Evolutionary conservation across 2,113 vertebrate genomes (phyloP), one percentile per base, ranked within the genome.

Genomic region (Callocephalon fimbriatum): DNA sequence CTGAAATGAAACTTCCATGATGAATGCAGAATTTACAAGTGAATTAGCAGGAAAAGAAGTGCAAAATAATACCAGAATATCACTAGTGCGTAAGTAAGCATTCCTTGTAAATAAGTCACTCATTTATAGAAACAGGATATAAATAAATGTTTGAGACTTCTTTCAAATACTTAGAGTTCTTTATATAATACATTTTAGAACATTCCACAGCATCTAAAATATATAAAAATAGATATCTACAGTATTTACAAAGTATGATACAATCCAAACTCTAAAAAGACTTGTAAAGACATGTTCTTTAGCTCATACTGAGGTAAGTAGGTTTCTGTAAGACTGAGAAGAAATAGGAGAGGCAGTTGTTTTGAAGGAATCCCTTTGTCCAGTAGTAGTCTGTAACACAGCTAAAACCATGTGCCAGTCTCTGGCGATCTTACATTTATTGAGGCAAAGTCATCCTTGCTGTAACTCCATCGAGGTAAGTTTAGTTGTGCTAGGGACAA

Each of bases 271-370:
- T 51, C 77, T 93, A 96, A 95, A 91, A 97, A 87, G n/a, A 88
- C 47, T 93, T 97, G 93, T 86, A 97, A 96, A 95, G 95, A 95
- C 50, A 7, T 86, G 82, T 95, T 91, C 89, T 94, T 94, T 93
- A 96, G 86, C 92, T 97, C 95, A 94, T 86, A 95, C 85, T 90
- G 97, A 98, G 94, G 96, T 97, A 97, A 96, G 63, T 42, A 94
- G 95, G 97, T 97, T 94, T 95, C 67, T 92, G 77, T 82, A 95
- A 91, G 72, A 94, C 51, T 94, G 95, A 88, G 86, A 95, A 84
- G 42, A 95, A 96, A 71, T 21, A 76, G 66, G 51, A 89, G 53
- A 95, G 73, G 90, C 82, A 96, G 76, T 79, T 21, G 2, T 77
- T 78, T 90, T 72, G 84, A 83, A 70, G 68, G 66, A 75, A 94